A percentile compares a stretch with the other conserved stretches of the same genome.
These are phyloP conservation scores for Aleiodes sp. DNA, from an alignment of 1,140 invertebrate species.

Conservation along the genomic window DNA sequence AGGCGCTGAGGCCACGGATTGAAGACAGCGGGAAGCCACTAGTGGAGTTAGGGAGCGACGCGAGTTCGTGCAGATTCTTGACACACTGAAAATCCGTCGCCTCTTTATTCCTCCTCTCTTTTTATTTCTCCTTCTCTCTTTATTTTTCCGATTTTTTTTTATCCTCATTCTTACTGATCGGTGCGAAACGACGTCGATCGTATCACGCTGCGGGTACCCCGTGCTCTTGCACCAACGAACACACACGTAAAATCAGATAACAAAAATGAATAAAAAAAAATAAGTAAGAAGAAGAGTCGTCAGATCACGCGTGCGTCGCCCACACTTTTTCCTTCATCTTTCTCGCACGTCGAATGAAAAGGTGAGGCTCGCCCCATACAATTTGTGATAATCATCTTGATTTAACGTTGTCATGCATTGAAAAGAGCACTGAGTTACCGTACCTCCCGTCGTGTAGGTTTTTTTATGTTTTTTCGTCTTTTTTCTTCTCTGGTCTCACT, in stretches of 20 bases:
- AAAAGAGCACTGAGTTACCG: not conserved
- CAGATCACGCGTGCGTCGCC: constrained; percentile 9
- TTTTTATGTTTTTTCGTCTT: not conserved
- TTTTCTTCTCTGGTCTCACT: not conserved
- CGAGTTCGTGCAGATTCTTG: constrained; percentile 3
- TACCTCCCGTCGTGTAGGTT: constrained; percentile 4
- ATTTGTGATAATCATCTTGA: constrained; percentile 26
- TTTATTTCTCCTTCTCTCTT: not conserved
- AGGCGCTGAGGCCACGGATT: constrained; percentile 21
- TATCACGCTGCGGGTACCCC: not conserved
- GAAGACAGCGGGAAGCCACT: constrained; percentile 24
- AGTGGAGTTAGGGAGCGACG: constrained; percentile 3
- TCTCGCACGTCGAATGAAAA: not conserved
- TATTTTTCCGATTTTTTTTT: no score
- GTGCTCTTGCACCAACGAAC: no score
- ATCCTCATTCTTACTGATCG: not conserved
- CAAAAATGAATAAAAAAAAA: not conserved
- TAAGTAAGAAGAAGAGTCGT: not conserved
- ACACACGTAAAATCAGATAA: constrained; percentile 1
- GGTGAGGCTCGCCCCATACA: not conserved
- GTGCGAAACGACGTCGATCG: not conserved
- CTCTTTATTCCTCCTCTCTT: not conserved
- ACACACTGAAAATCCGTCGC: constrained; percentile 14
- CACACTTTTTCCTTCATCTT: not conserved
- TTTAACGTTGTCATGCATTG: constrained; percentile 25